Evolutionary conservation across 2,797 vertebrate genomes (phyloP), one percentile per base, ranked within the genome.

Genomic region (Selene dorsalis): DNA sequence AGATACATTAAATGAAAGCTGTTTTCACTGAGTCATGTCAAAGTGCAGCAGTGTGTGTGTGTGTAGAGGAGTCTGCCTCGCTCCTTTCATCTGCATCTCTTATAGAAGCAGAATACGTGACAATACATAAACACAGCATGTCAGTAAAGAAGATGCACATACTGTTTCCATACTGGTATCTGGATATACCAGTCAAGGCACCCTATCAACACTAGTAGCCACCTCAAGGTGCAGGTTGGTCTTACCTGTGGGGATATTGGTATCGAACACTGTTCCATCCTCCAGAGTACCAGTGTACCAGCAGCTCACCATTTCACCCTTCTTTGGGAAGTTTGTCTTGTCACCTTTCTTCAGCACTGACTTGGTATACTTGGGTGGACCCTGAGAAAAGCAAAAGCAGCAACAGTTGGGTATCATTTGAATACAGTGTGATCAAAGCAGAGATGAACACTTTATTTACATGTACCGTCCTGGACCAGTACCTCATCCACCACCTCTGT

Each of bases 261-360:
- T 97, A 83, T 99, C 98, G 13, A 99, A 99, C 63, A 99, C 96
- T 0, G 97, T 99, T 2, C 97, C 98, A 2, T 99, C 97, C 89
- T 97, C 96, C 61, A 99, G 87, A 0, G 94, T 95, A 0, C 97
- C 98, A 0, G 96, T 98, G 84, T 99, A 99, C 97, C 97, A 99
- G 93, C 98, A 99, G 69, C 97, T 94, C 74, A 99, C 98, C 0
- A 93, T 93, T 22, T 99, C 97, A 0, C 98, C 98, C 82, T 98
- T 99, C 93, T 97, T 97, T 0, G 98, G 98, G 68, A 98, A 97
- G 93, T 97, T 98, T 35, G 93, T 89, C 92, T 99, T 99, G 89
- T 99, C 97, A 0, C 98, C 98, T 82, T 98, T 99, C 90, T 99
- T 99, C 52, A 99, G 83, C 64, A 97, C 88, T 0, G 96, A 90